phyloP scores from a whole-genome alignment of 2,113 vertebrate species.

The Ardeotis arabs region DNA sequence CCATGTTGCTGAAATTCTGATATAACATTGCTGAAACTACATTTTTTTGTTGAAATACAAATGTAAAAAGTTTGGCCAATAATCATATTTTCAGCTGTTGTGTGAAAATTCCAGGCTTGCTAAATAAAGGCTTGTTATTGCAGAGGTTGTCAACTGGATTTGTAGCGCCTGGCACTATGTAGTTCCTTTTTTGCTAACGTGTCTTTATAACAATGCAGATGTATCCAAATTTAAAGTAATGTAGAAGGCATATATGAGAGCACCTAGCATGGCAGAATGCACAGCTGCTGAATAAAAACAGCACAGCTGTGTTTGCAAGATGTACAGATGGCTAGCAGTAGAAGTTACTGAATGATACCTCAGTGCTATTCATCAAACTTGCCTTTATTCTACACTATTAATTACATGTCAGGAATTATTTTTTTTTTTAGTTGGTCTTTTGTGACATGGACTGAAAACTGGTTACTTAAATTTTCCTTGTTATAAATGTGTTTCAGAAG shows the following conservation, averaged over 20 bases:
- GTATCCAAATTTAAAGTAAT: neutral
- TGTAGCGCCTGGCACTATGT: neutral
- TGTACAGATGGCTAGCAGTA: neutral
- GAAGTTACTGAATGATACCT: conserved; percentile 27
- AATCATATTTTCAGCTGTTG: neutral
- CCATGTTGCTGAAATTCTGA: neutral
- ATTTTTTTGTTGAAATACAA: neutral
- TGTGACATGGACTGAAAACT: neutral
- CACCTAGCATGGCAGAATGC: neutral
- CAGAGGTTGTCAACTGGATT: neutral
- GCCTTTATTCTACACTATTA: neutral
- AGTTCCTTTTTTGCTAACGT: conserved; percentile 33
- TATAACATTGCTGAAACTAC: neutral
- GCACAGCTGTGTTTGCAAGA: neutral
- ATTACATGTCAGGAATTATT: neutral
- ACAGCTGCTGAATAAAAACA: conserved; percentile 23
- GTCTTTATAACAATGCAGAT: conserved; percentile 14
- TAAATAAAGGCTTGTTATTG: conserved; percentile 61
- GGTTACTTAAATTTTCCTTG: neutral
- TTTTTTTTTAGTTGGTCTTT: neutral
- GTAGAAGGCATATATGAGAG: neutral
- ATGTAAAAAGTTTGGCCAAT: neutral
- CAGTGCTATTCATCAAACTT: neutral
- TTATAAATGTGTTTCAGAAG: neutral
- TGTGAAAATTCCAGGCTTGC: conserved; percentile 31